Evolutionary conservation across 2,113 vertebrate genomes (phyloP).

Genomic region (Tyto alba): DNA sequence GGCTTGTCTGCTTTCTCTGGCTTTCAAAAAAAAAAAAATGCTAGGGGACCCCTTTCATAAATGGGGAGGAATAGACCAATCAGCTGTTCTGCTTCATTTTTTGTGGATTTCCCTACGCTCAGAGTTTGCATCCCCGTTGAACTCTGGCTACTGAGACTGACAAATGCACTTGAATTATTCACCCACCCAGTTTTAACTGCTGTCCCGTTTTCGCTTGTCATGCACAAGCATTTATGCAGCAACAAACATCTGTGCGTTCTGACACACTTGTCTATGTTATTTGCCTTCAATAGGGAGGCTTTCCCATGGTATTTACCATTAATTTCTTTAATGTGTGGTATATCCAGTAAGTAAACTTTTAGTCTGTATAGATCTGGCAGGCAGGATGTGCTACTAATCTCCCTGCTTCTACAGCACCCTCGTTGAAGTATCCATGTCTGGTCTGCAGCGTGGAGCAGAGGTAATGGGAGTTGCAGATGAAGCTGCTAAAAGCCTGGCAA

Average conservation of each 20-base stretch:
- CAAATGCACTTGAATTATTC: background rate
- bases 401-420: background rate
- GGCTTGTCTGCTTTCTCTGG: background rate
- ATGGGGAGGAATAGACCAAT: background rate
- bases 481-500: background rate
- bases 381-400: background rate
- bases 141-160: accelerated
- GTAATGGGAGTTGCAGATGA: background rate
- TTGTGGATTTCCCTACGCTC: background rate
- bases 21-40: background rate
- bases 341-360: background rate
- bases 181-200: background rate
- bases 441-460: background rate
- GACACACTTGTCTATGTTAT: background rate
- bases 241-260: background rate
- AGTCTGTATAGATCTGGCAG: background rate
- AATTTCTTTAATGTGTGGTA: background rate
- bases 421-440: background rate
- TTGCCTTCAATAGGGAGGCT: background rate
- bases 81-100: accelerated
- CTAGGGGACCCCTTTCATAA: background rate
- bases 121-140: background rate
- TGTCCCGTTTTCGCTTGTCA: background rate
- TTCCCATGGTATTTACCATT: background rate
- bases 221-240: background rate